A percentile compares a stretch with the other conserved stretches of the same genome.
These are phyloP conservation scores for Syrphus vitripennis DNA, from an alignment of 2,888 invertebrate genomes.

Conservation along the genomic window DNA sequence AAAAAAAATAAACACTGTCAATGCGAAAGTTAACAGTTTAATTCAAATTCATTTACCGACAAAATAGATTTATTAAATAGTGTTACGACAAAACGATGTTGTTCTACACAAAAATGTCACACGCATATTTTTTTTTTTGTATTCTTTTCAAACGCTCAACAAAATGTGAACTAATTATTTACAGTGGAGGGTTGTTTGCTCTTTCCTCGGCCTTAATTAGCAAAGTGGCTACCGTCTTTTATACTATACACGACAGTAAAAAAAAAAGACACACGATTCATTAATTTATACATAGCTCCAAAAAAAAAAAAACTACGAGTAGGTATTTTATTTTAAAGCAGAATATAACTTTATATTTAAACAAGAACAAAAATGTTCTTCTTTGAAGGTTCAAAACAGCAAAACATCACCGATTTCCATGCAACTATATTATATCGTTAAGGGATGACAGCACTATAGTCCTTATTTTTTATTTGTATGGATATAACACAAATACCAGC, in stretches of 20 bases:
- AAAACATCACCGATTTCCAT: constrained; percentile 1
- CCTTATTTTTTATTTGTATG: constrained; percentile 11
- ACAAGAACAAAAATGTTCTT: background rate
- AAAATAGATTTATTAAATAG: background rate
- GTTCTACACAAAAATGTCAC: constrained; percentile 2
- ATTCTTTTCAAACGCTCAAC: background rate
- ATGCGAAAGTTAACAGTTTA: background rate
- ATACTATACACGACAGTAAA: constrained; percentile 1
- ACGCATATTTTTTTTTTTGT: constrained; percentile 12
- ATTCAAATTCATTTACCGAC: background rate
- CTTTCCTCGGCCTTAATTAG: constrained; percentile 33
- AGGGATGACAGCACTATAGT: constrained; percentile 45
- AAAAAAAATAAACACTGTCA: background rate
- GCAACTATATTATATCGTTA: background rate
- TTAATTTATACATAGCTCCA: constrained; percentile 9
- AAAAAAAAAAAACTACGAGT: background rate
- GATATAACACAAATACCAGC: background rate
- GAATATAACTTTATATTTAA: too few relatives aligned
- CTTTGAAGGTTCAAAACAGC: constrained; percentile 4
- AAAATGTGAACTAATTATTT: constrained; percentile 39
- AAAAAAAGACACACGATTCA: constrained; percentile 16
- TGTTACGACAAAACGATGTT: background rate
- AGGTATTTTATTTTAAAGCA: too few relatives aligned
- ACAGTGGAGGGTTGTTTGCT: constrained; percentile 29
- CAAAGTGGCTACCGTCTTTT: constrained; percentile 33